These are phyloP conservation scores for Salpingus planirostris DNA, from an alignment of 2,888 invertebrate species.

Conservation along the genomic window DNA sequence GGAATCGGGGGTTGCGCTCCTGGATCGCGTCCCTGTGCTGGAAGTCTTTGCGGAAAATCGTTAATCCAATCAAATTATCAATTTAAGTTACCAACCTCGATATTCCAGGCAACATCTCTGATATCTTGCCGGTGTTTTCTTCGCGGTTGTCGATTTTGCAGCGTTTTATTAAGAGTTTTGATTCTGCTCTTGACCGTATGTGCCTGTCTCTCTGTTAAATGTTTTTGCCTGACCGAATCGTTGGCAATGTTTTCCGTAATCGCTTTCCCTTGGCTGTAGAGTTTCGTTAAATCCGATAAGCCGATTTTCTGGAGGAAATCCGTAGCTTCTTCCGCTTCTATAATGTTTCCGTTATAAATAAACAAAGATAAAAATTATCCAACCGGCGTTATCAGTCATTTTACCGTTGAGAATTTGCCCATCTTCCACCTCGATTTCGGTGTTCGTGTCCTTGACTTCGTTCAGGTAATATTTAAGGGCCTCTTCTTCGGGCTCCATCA, in stretches of 20 bases:
- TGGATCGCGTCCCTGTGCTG: constrained; percentile 72
- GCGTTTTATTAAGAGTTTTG: constrained; percentile 66
- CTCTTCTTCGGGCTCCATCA: constrained; percentile 31
- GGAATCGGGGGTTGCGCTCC: constrained; percentile 84
- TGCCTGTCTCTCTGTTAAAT: constrained; percentile 63
- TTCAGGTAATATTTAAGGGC: constrained; percentile 32
- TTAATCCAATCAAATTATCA: background rate
- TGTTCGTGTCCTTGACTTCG: constrained; percentile 35
- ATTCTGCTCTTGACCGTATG: constrained; percentile 69
- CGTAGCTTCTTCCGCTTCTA: constrained; percentile 69
- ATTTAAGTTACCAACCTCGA: constrained; percentile 51
- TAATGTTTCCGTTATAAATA: constrained; percentile 15
- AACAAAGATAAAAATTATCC: constrained; percentile 7
- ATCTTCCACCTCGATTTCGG: constrained; percentile 32
- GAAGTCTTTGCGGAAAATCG: constrained; percentile 50
- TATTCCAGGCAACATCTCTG: constrained; percentile 72
- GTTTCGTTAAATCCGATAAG: constrained; percentile 58
- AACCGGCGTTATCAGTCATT: too few relatives aligned
- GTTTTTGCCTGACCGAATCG: constrained; percentile 46
- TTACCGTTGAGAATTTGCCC: constrained; percentile 32
- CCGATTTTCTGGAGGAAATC: constrained; percentile 70
- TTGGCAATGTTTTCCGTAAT: constrained; percentile 57
- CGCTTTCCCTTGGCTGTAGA: constrained; percentile 60
- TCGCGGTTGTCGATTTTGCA: constrained; percentile 53
- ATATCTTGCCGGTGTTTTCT: constrained; percentile 59